phyloP scores from a whole-genome alignment of 2,797 vertebrate genomes.

The Ptychobarbus kaznakovi region DNA sequence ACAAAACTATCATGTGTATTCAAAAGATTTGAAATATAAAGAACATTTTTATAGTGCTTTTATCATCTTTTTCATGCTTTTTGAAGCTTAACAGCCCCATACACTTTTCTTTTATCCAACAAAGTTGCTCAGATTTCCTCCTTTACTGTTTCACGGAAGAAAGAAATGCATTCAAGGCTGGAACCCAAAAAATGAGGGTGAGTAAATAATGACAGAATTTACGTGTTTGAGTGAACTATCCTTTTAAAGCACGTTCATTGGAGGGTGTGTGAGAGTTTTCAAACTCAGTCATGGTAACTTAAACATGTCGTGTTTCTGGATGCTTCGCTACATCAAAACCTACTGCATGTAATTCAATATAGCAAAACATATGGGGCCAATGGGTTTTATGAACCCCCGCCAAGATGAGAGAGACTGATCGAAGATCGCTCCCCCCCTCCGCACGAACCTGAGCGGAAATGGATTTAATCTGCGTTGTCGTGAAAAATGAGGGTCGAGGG shows the following conservation, averaged over 20 bases:
- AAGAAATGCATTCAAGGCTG: not conserved
- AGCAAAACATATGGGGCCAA: constrained; percentile 57
- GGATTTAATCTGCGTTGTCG: constrained; percentile 60
- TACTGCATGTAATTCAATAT: constrained; percentile 40
- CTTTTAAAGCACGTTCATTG: constrained; percentile 7
- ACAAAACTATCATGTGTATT: not conserved
- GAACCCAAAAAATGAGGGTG: not conserved
- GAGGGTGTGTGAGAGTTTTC: constrained; percentile 8
- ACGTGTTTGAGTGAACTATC: constrained; percentile 9
- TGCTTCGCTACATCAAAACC: constrained; percentile 42
- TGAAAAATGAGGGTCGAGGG: constrained; percentile 61
- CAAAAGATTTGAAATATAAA: not conserved
- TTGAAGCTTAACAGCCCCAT: not conserved
- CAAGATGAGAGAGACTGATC: constrained; percentile 62
- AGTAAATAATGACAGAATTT: not conserved
- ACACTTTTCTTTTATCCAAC: not conserved
- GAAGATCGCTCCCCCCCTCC: constrained; percentile 31
- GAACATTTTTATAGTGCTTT: not conserved
- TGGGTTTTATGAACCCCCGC: constrained; percentile 58
- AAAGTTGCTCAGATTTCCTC: not conserved
- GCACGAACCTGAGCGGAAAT: constrained; percentile 42
- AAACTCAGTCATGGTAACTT: constrained; percentile 4
- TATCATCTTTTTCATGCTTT: not conserved
- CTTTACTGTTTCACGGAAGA: not conserved
- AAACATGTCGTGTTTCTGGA: constrained; percentile 18